These are phyloP conservation scores for Hyaena hyaena DNA, from an alignment of 2,113 vertebrate species.

Conservation along the genomic window DNA sequence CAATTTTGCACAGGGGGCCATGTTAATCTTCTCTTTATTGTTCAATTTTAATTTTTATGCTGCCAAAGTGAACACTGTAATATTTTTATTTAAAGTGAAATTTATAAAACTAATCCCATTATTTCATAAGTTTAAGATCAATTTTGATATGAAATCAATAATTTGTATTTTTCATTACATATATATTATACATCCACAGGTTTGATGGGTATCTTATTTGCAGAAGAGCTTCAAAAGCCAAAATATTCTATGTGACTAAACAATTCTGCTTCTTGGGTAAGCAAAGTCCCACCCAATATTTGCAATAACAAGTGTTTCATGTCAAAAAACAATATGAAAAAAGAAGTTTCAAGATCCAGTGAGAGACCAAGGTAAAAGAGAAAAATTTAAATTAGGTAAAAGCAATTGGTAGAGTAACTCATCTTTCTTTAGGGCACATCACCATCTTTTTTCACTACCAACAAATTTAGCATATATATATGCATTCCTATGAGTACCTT, in stretches of 20 bases:
- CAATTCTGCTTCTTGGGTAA: neutral
- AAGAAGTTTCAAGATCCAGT: neutral
- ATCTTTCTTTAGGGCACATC: neutral
- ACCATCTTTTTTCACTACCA: neutral
- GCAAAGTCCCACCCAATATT: neutral
- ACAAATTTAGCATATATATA: neutral
- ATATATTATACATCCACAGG: neutral
- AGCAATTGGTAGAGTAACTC: neutral
- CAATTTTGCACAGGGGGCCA: no score
- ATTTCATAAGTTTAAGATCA: neutral
- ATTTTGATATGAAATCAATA: neutral
- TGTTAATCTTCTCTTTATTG: no score
- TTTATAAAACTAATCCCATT: neutral
- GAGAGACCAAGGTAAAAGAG: neutral
- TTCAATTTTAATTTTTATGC: no score
- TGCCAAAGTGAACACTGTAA: no score
- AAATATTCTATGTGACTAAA: conserved; percentile 10
- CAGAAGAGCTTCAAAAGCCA: neutral
- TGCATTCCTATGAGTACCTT: neutral
- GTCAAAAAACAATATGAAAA: neutral
- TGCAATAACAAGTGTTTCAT: neutral
- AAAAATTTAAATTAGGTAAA: neutral
- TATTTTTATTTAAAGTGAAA: neutral
- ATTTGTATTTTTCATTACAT: neutral
- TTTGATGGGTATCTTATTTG: neutral